These are phyloP conservation scores for Scaeva pyrastri DNA, from an alignment of 2,888 invertebrate genomes.

Conservation along the genomic window DNA sequence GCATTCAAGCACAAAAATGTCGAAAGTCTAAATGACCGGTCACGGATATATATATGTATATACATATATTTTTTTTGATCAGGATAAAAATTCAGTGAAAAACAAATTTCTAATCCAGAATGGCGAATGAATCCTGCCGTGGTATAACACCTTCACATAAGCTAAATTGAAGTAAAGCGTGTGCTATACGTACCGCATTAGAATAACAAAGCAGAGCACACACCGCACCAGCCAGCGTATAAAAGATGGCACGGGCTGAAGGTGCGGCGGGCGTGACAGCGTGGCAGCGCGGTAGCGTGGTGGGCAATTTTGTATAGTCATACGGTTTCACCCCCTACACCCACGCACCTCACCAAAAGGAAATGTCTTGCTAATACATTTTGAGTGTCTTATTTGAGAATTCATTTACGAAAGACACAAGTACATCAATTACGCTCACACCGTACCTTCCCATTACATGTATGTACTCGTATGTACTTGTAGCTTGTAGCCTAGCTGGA, in stretches of 20 bases:
- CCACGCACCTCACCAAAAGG: background rate
- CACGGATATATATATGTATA: too few species aligned
- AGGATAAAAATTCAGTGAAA: too few species aligned
- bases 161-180: background rate
- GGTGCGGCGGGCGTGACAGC: background rate
- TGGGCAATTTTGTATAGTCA: background rate
- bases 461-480: background rate
- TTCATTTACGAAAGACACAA: conserved; percentile 74
- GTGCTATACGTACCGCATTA: conserved; percentile 55
- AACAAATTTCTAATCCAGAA: too few species aligned
- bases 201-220: conserved; percentile 67
- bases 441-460: conserved; percentile 1
- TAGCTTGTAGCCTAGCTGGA: background rate
- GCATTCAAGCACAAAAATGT: too few species aligned
- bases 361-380: conserved; percentile 61
- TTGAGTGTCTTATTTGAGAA: conserved; percentile 70
- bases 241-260: conserved; percentile 22
- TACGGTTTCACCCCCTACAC: conserved; percentile 16
- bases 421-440: conserved; percentile 71
- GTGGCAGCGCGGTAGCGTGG: too few species aligned
- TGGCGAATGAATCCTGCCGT: background rate
- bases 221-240: background rate
- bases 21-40: too few species aligned
- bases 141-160: background rate
- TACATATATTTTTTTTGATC: too few species aligned